A percentile compares a stretch with the other conserved stretches of the same genome.
Conservation (phyloP, 2,113 vertebrate genomes). For the Phoxinus phoxinus region DNA sequence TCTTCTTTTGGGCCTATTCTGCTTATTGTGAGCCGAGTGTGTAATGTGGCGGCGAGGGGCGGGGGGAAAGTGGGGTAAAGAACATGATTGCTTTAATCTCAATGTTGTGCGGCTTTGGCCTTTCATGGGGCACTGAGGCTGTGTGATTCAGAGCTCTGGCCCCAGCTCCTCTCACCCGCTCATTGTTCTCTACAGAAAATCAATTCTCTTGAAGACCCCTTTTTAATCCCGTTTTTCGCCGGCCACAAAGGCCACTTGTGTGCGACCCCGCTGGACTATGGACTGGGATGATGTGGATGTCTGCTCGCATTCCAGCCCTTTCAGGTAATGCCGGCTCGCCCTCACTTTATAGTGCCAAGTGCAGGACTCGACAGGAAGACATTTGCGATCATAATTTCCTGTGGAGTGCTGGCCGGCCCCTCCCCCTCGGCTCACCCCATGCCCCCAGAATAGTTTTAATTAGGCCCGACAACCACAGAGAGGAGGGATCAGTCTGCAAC, state of each 20-base stretch:
- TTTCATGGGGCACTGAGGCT: constrained; percentile 93
- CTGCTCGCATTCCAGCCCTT: constrained; percentile 98
- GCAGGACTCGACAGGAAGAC: constrained; percentile 94
- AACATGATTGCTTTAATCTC: constrained; percentile 91
- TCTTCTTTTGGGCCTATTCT: constrained; percentile 49
- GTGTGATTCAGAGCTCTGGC: constrained; percentile 89
- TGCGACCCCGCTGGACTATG: constrained; percentile 94
- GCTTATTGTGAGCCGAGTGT: constrained; percentile 61
- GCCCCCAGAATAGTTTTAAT: constrained; percentile 95
- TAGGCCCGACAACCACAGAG: constrained; percentile 97
- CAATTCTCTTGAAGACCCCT: constrained; percentile 98
- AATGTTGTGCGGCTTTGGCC: constrained; percentile 87
- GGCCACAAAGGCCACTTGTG: constrained; percentile 99
- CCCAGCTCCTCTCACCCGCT: constrained; percentile 77
- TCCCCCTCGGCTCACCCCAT: constrained; percentile 85
- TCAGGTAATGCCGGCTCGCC: constrained; percentile 89
- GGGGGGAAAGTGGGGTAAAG: constrained; percentile 67
- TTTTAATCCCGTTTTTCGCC: constrained; percentile 99
- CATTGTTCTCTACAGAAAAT: constrained; percentile 99
- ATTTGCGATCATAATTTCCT: constrained; percentile 99
- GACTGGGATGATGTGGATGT: constrained; percentile 98
- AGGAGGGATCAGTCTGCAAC: constrained; percentile 93
- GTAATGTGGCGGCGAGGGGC: constrained; percentile 44
- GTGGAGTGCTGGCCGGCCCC: constrained; percentile 87
- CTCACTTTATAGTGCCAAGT: constrained; percentile 97